Conservation (phyloP, 2,797 vertebrate species). For the Poecile montanus region DNA sequence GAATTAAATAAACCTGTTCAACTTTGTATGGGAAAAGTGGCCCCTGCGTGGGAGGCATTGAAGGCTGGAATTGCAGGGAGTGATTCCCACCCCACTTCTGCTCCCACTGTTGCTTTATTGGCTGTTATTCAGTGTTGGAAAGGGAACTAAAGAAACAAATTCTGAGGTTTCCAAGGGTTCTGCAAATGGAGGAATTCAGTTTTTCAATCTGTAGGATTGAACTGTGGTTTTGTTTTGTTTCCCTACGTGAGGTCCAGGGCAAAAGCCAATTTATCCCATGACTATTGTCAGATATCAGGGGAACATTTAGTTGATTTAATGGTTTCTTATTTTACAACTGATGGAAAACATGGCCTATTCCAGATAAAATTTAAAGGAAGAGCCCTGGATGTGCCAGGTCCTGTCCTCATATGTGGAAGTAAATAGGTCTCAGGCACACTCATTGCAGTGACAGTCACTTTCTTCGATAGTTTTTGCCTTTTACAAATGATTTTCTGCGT, state of each 20-base stretch:
- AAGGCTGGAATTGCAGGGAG: not conserved
- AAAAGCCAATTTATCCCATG: not conserved
- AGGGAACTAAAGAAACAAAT: not conserved
- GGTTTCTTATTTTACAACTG: not conserved
- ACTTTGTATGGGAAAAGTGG: accelerated
- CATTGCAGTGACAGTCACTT: not conserved
- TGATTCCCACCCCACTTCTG: not conserved
- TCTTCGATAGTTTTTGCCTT: not conserved
- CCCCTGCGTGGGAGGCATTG: not conserved
- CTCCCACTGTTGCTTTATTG: not conserved
- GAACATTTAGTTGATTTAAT: not conserved
- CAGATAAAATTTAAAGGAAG: not conserved
- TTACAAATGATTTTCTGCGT: not conserved
- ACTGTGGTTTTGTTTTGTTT: not conserved
- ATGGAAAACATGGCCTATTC: not conserved
- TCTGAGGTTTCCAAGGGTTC: not conserved
- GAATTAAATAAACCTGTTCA: not conserved
- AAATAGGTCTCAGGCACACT: not conserved
- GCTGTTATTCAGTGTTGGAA: not conserved
- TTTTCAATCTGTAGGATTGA: not conserved
- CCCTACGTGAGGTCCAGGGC: accelerated
- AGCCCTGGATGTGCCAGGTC: not conserved
- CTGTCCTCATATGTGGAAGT: not conserved
- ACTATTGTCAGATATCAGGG: not conserved
- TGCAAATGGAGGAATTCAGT: not conserved